phyloP scores from a whole-genome alignment of 2,797 vertebrate genomes.

The Rhinophrynus dorsalis region DNA sequence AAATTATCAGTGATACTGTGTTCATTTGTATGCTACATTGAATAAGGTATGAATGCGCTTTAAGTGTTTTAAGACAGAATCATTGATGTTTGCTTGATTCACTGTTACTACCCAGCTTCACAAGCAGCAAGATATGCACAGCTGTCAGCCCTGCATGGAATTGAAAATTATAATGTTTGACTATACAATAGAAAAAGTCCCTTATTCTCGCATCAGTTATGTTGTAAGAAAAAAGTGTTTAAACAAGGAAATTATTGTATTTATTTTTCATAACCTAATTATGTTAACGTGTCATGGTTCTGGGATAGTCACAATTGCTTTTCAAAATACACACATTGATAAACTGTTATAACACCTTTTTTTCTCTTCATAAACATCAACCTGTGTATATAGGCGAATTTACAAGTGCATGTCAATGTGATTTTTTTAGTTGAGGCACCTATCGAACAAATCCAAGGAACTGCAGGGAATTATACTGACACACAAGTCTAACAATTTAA shows the following conservation, averaged over 20 bases:
- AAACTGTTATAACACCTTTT: background rate
- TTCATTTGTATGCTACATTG: too few relatives aligned
- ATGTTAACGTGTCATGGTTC: constrained; percentile 8
- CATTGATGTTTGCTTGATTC: background rate
- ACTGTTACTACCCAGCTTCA: background rate
- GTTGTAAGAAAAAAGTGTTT: constrained; percentile 29
- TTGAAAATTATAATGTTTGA: constrained; percentile 17
- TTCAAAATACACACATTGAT: background rate
- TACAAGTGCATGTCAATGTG: too few relatives aligned
- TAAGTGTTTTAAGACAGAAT: too few relatives aligned
- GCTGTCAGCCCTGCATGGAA: constrained; percentile 7
- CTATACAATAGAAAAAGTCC: constrained; percentile 26
- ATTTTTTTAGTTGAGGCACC: too few relatives aligned
- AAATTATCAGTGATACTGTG: too few relatives aligned
- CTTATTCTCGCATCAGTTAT: constrained; percentile 41
- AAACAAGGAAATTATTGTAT: constrained; percentile 30
- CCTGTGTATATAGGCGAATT: too few relatives aligned
- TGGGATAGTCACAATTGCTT: background rate
- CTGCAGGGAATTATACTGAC: too few relatives aligned
- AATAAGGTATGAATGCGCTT: too few relatives aligned
- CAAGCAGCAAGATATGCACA: constrained; percentile 1
- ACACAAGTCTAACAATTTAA: too few relatives aligned
- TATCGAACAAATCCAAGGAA: too few relatives aligned
- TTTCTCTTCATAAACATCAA: background rate
- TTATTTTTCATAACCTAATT: constrained; percentile 25